These are phyloP conservation scores for Drusus annulatus DNA, from an alignment of 1,140 invertebrate species.

Conservation along the genomic window DNA sequence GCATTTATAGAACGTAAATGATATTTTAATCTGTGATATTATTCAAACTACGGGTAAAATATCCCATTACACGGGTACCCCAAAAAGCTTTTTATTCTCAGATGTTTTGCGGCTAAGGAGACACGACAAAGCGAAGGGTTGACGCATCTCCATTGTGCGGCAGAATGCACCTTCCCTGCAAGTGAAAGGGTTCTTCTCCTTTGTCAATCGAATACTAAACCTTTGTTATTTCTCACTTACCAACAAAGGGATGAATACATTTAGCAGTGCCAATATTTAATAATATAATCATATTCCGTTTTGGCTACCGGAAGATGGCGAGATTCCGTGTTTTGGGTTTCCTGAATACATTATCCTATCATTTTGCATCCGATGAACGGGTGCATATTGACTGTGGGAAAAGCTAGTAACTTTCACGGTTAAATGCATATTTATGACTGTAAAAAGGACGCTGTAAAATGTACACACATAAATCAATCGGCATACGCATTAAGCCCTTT, in stretches of 20 bases:
- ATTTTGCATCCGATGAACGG: constrained; percentile 44
- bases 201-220: constrained; percentile 28
- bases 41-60: constrained; percentile 14
- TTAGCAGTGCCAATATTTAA: constrained; percentile 55
- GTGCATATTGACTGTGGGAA: constrained; percentile 55
- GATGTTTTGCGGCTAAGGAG: constrained; percentile 29
- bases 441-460: not conserved
- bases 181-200: constrained; percentile 45
- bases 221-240: constrained; percentile 52
- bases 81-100: constrained; percentile 38
- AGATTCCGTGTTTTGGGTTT: constrained; percentile 5
- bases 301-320: not conserved
- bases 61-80: constrained; percentile 16
- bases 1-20: not conserved
- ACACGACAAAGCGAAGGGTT: constrained; percentile 21
- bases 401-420: constrained; percentile 36
- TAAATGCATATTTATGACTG: constrained; percentile 46
- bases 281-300: constrained; percentile 39
- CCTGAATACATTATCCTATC: constrained; percentile 41
- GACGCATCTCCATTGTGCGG: not conserved
- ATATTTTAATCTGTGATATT: not conserved
- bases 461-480: constrained; percentile 32
- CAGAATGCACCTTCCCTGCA: constrained; percentile 9
- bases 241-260: constrained; percentile 55
- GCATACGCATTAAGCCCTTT: not conserved